Evolutionary conservation across 1,140 invertebrate genomes (phyloP), one percentile per base, ranked within the genome.

Genomic region (Drosophila mojavensis): DNA sequence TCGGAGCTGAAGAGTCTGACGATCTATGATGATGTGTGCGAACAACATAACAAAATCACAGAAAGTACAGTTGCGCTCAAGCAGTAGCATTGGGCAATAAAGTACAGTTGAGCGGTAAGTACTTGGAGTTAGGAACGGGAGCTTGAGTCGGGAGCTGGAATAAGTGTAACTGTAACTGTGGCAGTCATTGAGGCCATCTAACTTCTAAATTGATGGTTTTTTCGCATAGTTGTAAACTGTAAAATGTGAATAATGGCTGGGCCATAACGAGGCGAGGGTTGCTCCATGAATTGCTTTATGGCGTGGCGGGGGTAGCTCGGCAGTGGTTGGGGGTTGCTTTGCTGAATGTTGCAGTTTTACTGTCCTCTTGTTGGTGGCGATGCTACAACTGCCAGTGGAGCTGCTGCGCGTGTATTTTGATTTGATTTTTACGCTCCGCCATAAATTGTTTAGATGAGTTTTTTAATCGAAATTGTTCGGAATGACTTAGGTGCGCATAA

Each of bases 381-480:
- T 53, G 50, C 30, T 54, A 56, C 43, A 55, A 36, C 30, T 28
- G 20, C 24, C 33, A 20, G 3, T 36, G 56, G 4, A 43, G 47
- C 39, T 41, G 59, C 48, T 51, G 20, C 69, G 56, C 51, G 66
- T 73, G 77, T 83, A 77, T 83, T 91, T 91, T 91, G 90, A 91
- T 91, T 91, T 90, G 81, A 91, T 91, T 90, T 91, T 91, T 91
- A 91, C 90, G 85, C 74, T 78, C 61, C 77, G 80, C 75, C 85
- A 91, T 91, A 91, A 91, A 91, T 91, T 91, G 90, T 91, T 91
- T 91, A 91, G 90, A 91, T 91, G 90, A 91, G 90, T 91, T 91
- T 91, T 91, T 91, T 91, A 91, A 91, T 91, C 90, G 90, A 91
- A 91, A 91, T 90, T 91, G 86, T 90, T 91, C 78, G 85, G 80